A percentile compares a stretch with the other conserved stretches of the same genome.
phyloP scores from a whole-genome alignment of 2,888 invertebrate genomes.

The Rhogogaster chlorosoma region DNA sequence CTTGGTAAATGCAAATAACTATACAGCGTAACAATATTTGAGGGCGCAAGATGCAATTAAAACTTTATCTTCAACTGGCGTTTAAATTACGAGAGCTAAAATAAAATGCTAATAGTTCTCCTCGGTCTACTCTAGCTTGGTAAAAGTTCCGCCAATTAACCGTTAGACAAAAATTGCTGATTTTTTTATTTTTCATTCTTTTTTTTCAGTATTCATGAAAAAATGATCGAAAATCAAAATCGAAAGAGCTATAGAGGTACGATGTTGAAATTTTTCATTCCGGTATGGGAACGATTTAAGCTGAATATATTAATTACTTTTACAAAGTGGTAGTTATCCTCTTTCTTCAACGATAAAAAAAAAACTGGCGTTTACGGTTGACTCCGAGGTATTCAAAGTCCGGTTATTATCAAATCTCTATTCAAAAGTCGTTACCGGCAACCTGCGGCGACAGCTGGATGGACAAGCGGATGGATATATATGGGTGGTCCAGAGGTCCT shows the following conservation, averaged over 20 bases:
- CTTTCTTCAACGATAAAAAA: background rate
- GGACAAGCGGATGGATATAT: conserved; percentile 17
- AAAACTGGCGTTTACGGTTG: background rate
- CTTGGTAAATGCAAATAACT: conserved; percentile 33
- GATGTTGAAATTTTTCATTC: background rate
- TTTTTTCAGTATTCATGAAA: background rate
- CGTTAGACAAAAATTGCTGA: background rate
- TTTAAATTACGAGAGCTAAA: background rate
- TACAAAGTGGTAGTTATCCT: background rate
- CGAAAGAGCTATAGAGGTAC: background rate
- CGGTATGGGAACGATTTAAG: background rate
- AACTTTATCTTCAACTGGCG: conserved; percentile 17
- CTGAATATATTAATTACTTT: background rate
- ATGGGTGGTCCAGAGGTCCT: conserved; percentile 31
- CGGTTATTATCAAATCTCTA: conserved; percentile 28
- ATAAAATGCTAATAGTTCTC: background rate
- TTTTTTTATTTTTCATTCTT: too few species aligned
- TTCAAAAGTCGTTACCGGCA: conserved; percentile 40
- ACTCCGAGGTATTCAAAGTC: background rate
- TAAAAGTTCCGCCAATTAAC: background rate
- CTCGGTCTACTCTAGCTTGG: background rate
- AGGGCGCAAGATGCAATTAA: conserved; percentile 16
- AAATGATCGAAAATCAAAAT: background rate
- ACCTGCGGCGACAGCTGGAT: conserved; percentile 42
- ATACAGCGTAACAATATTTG: conserved; percentile 3